Evolutionary conservation across 2,888 invertebrate species (phyloP).

Genomic region (Leucoptera coffeella): DNA sequence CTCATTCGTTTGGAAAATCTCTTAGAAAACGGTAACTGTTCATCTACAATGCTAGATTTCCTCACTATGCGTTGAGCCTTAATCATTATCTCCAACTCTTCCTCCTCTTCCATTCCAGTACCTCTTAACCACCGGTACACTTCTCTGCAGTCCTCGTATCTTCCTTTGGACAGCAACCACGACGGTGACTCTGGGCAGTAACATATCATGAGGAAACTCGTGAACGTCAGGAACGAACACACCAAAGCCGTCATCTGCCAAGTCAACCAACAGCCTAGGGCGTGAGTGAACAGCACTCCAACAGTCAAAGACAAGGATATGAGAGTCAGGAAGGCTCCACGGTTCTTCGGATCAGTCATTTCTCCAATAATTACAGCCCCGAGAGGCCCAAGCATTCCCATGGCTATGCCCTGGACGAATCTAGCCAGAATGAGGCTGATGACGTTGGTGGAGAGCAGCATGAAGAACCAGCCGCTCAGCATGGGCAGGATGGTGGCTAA

Average conservation of each 20-base stretch:
- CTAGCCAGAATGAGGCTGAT: slow-evolving; percentile 39
- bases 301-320: slow-evolving; percentile 55
- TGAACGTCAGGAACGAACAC: slow-evolving; percentile 41
- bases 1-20: slow-evolving; percentile 15
- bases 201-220: slow-evolving; percentile 42
- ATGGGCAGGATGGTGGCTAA: slow-evolving; percentile 46
- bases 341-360: slow-evolving; percentile 52
- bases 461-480: slow-evolving; percentile 52
- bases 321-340: slow-evolving; percentile 56
- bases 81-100: slow-evolving; percentile 42
- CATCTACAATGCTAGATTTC: slow-evolving; percentile 20
- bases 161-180: slow-evolving; percentile 58
- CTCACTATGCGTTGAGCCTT: slow-evolving; percentile 24
- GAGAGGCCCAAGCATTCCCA: slow-evolving; percentile 51
- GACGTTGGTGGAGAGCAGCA: slow-evolving; percentile 38
- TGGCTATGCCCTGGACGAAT: slow-evolving; percentile 44
- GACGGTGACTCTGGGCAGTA: slow-evolving; percentile 60
- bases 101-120: slow-evolving; percentile 19
- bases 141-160: slow-evolving; percentile 45
- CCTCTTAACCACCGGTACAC: slow-evolving; percentile 56
- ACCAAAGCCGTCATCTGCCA: slow-evolving; percentile 54
- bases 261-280: slow-evolving; percentile 52
- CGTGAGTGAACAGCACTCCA: slow-evolving; percentile 58
- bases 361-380: slow-evolving; percentile 54
- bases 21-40: slow-evolving; percentile 13